Evolutionary conservation across 2,113 vertebrate genomes (phyloP), one percentile per base, ranked within the genome.

Genomic region (Pristiophorus japonicus): DNA sequence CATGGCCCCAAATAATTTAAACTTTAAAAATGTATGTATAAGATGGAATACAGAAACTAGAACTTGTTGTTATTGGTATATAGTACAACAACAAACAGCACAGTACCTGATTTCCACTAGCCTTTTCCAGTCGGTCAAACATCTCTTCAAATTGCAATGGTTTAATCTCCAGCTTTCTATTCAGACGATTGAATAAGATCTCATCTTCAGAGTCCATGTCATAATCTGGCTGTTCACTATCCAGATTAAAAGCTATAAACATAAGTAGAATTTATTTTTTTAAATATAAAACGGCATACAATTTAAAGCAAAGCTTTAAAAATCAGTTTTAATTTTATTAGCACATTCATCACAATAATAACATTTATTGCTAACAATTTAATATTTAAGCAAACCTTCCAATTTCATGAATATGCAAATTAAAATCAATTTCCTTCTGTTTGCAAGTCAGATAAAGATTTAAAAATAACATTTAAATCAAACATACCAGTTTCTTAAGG

Each of bases 181-280:
- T 99, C 65, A 99, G 98, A 96, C 98, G 97, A 97, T 98, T 98
- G 96, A 99, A 97, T 90, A 99, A 97, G 16, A 98, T 98, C 96
- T 99, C 98, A 87, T 99, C 98, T 97, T 99, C 98, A 2, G 98
- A 99, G 97, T 99, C 98, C 98, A 99, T 98, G 96, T 99, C 98
- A 90, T 99, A 99, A 97, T 99, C 98, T 81, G 98, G 98, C 97
- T 98, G 98, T 4, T 99, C 98, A 81, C 97, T 98, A 97, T 99
- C 98, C 97, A 99, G 97, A 96, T 98, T 98, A 95, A 99, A 98
- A 73, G 98, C 98, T 99, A 97, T 10, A 96, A 97, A 2, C 94
- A 24, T 18, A 92, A 63, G 14, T 3, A 70, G 51, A 62, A 51
- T 87, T 87, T 20, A 42, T 30, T 67, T 30, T 94, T 93, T 94